Conservation (phyloP, 2,888 invertebrate species). For the Ophion slaviceki region DNA sequence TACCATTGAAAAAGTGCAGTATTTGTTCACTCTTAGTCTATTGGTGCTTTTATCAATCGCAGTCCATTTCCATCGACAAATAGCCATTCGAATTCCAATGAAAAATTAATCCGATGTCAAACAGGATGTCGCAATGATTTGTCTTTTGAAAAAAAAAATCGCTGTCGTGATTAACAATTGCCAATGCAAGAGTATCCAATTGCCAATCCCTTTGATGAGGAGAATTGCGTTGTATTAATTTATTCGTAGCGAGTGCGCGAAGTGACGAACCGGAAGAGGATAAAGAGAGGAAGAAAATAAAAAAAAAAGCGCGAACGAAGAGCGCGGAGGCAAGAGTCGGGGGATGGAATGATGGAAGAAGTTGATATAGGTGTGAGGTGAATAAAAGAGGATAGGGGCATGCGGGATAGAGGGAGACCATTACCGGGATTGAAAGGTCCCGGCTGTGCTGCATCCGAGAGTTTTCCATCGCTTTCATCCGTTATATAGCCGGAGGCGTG, state of each 20-base stretch:
- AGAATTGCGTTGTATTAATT: not conserved
- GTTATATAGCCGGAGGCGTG: conserved; percentile 58
- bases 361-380: conserved; percentile 39
- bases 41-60: too few species aligned
- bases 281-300: not conserved
- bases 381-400: conserved; percentile 24
- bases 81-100: too few species aligned
- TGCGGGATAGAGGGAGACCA: conserved; percentile 47
- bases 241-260: not conserved
- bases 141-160: not conserved
- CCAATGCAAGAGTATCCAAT: not conserved
- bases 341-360: conserved; percentile 36
- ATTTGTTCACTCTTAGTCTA: too few species aligned
- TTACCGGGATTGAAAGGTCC: conserved; percentile 65
- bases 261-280: conserved; percentile 15
- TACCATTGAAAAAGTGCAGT: too few species aligned
- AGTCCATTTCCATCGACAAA: too few species aligned
- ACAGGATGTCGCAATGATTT: too few species aligned
- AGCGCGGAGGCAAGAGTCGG: conserved; percentile 19
- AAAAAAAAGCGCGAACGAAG: conserved; percentile 5
- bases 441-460: conserved; percentile 62
- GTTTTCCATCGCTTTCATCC: conserved; percentile 66
- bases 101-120: too few species aligned
- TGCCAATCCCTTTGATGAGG: not conserved
- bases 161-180: not conserved